A percentile compares a stretch with the other conserved stretches of the same genome.
Conservation (phyloP, 2,888 invertebrate genomes). For the Amiota minor region DNA sequence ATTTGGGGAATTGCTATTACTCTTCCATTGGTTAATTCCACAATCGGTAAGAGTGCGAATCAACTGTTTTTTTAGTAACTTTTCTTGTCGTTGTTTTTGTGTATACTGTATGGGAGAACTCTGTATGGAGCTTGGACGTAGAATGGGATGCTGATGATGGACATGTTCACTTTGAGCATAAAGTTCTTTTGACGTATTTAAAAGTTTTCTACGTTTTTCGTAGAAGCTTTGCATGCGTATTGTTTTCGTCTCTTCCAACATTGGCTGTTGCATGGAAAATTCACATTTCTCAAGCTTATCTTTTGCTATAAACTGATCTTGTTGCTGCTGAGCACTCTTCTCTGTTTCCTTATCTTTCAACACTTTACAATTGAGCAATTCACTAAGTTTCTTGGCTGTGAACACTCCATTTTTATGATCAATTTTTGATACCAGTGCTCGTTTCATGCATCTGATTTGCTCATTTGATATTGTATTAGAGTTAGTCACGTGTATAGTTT, state of each 20-base stretch:
- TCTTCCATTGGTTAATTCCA: constrained; percentile 60
- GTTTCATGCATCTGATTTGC: constrained; percentile 61
- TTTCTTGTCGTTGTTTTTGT: constrained; percentile 48
- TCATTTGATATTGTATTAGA: constrained; percentile 55
- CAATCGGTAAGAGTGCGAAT: constrained; percentile 62
- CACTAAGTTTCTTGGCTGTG: constrained; percentile 62
- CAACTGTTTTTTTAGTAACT: constrained; percentile 61
- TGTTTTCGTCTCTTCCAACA: constrained; percentile 45
- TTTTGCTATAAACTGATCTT: constrained; percentile 31
- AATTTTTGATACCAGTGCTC: constrained; percentile 51
- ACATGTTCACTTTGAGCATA: constrained; percentile 17
- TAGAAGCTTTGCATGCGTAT: constrained; percentile 62
- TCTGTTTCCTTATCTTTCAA: constrained; percentile 45
- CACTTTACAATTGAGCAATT: constrained; percentile 56
- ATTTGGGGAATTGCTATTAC: constrained; percentile 55
- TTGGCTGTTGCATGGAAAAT: neutral
- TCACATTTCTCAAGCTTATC: constrained; percentile 12
- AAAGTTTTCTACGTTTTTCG: constrained; percentile 61
- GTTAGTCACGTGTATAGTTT: constrained; percentile 63
- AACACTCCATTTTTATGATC: constrained; percentile 37
- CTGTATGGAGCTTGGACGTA: neutral
- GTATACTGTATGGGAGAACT: neutral
- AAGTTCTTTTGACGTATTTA: constrained; percentile 38
- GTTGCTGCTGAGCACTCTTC: constrained; percentile 34
- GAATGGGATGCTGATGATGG: neutral